phyloP scores from a whole-genome alignment of 2,113 vertebrate species.

The Sinocyclocheilus rhinocerous region DNA sequence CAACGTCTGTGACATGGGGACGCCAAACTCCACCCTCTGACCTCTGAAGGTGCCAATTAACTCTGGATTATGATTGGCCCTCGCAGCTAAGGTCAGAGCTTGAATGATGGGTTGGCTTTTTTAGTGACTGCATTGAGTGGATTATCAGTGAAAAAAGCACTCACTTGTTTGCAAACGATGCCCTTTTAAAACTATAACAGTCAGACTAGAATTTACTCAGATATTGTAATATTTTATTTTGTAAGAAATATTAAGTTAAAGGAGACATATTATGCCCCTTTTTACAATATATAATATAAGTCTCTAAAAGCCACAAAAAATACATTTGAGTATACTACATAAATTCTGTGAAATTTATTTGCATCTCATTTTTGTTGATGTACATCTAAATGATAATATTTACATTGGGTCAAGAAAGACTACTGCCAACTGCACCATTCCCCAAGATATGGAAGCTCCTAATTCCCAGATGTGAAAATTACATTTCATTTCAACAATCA shows the following conservation, averaged over 20 bases:
- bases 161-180: not conserved
- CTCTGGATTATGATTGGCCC: constrained; percentile 76
- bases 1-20: constrained; percentile 69
- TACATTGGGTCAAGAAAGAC: no score
- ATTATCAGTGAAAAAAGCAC: constrained; percentile 52
- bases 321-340: not conserved
- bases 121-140: constrained; percentile 61
- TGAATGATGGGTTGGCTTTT: constrained; percentile 64
- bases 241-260: not conserved
- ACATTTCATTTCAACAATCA: constrained; percentile 48
- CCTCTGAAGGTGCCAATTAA: constrained; percentile 77
- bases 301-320: not conserved
- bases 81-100: constrained; percentile 68
- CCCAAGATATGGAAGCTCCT: not conserved
- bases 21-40: constrained; percentile 66
- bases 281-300: no score
- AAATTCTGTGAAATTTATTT: not conserved
- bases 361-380: not conserved
- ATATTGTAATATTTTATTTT: not conserved
- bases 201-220: not conserved
- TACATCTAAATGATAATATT: no score
- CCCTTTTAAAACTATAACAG: no score
- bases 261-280: no score
- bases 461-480: constrained; percentile 45
- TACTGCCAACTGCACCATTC: not conserved